These are phyloP conservation scores for Aldrovandia affinis DNA, from an alignment of 2,797 vertebrate genomes.

Conservation along the genomic window DNA sequence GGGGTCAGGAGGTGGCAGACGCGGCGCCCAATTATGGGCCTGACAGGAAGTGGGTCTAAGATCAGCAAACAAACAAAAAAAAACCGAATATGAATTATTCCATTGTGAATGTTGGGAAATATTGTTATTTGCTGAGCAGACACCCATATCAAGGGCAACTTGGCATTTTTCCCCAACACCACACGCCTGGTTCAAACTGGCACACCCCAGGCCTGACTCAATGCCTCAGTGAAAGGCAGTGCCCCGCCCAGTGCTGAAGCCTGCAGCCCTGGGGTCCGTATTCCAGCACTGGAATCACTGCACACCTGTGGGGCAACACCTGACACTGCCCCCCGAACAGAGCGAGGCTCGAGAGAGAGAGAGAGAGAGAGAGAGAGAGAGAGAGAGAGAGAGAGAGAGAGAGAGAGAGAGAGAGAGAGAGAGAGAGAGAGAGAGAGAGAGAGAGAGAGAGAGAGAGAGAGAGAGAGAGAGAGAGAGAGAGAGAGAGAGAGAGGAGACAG, in stretches of 20 bases:
- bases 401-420: no score
- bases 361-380: no score
- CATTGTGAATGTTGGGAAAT: background rate
- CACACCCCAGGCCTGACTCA: background rate
- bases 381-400: no score
- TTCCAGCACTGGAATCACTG: background rate
- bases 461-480: conserved; percentile 36
- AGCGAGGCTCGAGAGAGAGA: conserved; percentile 17
- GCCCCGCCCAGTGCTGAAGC: background rate
- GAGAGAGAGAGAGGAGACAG: conserved; percentile 20
- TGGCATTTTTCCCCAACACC: no score
- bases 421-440: no score
- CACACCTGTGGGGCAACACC: background rate
- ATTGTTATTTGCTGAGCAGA: no score
- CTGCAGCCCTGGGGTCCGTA: background rate
- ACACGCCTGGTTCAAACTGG: background rate
- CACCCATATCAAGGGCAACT: no score
- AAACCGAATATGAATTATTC: background rate
- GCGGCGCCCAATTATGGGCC: background rate
- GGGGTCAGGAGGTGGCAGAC: background rate
- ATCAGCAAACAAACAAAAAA: background rate
- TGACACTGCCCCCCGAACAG: background rate
- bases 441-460: no score
- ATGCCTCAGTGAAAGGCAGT: background rate
- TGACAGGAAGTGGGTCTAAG: background rate